These are phyloP conservation scores for Anthopleura sola DNA, from an alignment of 64 coral and sea anemone genomes.

Conservation along the genomic window DNA sequence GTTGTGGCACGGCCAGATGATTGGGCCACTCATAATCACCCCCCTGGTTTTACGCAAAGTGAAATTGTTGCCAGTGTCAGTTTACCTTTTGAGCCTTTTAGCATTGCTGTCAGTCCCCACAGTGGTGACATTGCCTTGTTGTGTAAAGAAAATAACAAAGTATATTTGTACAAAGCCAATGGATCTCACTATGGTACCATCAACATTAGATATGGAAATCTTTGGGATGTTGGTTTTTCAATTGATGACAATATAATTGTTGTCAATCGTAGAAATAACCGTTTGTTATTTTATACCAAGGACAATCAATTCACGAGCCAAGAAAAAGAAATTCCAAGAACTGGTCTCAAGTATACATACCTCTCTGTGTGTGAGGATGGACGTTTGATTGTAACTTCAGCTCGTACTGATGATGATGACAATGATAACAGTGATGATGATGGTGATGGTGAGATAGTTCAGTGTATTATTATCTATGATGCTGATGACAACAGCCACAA, in stretches of 20 bases:
- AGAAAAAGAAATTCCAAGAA: not conserved
- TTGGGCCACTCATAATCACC: not conserved
- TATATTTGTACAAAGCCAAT: not conserved
- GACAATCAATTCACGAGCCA: not conserved
- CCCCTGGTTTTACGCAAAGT: not conserved
- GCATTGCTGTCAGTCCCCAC: not conserved
- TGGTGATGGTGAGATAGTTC: not conserved
- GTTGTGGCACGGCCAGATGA: not conserved
- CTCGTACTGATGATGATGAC: constrained; percentile 1
- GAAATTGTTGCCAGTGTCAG: not conserved
- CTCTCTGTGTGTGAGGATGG: not conserved
- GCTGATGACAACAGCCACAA: not conserved
- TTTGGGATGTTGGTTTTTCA: constrained; percentile 19
- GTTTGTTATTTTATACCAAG: not conserved
- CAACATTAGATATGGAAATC: not conserved
- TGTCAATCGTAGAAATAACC: not conserved
- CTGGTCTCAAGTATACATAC: not conserved
- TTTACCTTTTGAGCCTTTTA: constrained; percentile 14
- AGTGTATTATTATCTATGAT: not conserved
- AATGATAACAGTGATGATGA: not conserved
- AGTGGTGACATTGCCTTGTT: not conserved
- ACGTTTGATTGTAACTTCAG: constrained; percentile 1
- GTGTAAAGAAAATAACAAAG: not conserved
- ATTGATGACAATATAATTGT: constrained; percentile 7
- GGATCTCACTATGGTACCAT: not conserved